Percentiles rank a stretch among this genome's conserved stretches.
Evolutionary conservation across 2,888 invertebrate species (phyloP).

Genomic region (Cheilosia vernalis): DNA sequence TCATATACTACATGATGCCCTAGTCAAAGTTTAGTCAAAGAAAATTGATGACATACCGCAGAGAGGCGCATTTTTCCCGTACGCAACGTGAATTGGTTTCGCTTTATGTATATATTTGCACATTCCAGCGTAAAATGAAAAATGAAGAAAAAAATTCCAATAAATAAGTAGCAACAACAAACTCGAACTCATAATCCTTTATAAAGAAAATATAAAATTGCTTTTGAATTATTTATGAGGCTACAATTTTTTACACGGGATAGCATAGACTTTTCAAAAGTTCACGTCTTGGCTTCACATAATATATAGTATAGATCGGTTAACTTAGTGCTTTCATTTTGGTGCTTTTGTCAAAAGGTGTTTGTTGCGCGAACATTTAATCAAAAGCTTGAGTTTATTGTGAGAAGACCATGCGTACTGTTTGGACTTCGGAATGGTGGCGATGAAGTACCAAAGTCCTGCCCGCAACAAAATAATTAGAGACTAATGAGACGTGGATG

Average conservation of each 20-base stretch:
- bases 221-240: constrained; percentile 72
- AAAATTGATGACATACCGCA: constrained; percentile 27
- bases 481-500: no score
- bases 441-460: not conserved
- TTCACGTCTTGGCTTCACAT: not conserved
- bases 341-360: not conserved
- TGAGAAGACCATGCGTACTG: not conserved
- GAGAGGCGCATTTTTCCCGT: constrained; percentile 27
- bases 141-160: constrained; percentile 44
- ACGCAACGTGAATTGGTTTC: constrained; percentile 33
- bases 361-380: not conserved
- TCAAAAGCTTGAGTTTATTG: not conserved
- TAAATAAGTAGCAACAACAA: not conserved
- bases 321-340: not conserved
- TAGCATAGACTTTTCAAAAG: constrained; percentile 24
- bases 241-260: constrained; percentile 3
- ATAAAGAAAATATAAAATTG: constrained; percentile 64
- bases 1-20: constrained; percentile 63
- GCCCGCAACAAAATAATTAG: no score
- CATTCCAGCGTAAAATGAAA: constrained; percentile 67
- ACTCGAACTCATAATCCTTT: constrained; percentile 69
- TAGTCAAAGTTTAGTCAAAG: constrained; percentile 55
- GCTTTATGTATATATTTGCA: not conserved
- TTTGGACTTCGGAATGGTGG: not conserved
- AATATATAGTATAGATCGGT: not conserved